These are phyloP conservation scores for Chelonia mydas DNA, from an alignment of 2,797 vertebrate species.

Conservation along the genomic window DNA sequence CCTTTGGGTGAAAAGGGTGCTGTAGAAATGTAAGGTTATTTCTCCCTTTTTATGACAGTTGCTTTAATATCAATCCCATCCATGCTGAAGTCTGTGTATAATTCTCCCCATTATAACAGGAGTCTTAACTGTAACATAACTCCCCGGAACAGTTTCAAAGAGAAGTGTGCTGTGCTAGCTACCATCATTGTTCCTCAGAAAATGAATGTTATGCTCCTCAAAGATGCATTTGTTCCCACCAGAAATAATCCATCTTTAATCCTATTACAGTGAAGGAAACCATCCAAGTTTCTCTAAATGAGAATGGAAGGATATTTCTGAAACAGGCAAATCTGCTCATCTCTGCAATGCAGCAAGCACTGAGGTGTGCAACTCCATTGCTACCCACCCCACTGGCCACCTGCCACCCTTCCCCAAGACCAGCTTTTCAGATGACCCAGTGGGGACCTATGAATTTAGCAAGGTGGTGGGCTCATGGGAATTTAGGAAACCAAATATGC, in stretches of 20 bases:
- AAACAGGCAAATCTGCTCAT: background rate
- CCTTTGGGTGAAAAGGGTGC: background rate
- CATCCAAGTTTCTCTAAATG: background rate
- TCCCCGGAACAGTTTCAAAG: background rate
- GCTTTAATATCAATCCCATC: background rate
- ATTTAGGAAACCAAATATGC: background rate
- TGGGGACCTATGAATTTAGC: background rate
- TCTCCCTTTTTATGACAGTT: background rate
- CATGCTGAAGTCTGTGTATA: background rate
- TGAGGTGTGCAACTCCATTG: background rate
- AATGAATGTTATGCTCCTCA: rapidly evolving
- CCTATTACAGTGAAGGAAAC: constrained; percentile 2
- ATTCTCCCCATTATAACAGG: rapidly evolving
- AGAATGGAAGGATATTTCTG: rapidly evolving
- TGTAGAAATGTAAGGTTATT: rapidly evolving
- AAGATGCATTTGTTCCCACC: constrained; percentile 9
- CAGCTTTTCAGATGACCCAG: background rate
- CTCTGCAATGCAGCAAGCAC: background rate
- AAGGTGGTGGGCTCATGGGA: background rate
- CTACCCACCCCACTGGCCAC: background rate
- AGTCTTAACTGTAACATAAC: background rate
- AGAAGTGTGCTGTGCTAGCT: background rate
- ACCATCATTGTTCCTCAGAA: background rate
- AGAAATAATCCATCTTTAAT: constrained; percentile 47
- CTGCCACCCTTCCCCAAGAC: background rate